Evolutionary conservation across 92 coral and sea anemone genomes (phyloP).

Genomic region (Parazoanthus swiftii): DNA sequence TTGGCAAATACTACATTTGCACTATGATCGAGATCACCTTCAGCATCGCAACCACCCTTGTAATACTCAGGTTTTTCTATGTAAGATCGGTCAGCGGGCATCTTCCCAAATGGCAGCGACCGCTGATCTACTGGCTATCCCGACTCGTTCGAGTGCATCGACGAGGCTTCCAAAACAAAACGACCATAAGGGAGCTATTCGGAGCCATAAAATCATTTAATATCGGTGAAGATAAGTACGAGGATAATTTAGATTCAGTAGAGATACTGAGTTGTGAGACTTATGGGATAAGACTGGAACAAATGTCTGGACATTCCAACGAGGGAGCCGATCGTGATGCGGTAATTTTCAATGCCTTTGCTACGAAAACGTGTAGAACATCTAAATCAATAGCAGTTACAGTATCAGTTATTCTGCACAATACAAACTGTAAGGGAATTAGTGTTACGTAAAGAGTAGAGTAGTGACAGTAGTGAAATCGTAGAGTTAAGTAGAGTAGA

Average conservation of each 20-base stretch:
- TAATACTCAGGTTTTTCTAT: slow-evolving; percentile 16
- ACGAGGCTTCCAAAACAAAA: slow-evolving; percentile 35
- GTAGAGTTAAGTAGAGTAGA: no score
- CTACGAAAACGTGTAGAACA: no score
- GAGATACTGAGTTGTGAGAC: neutral
- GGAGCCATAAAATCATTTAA: slow-evolving; percentile 18
- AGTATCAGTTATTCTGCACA: no score
- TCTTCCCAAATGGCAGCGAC: slow-evolving; percentile 41
- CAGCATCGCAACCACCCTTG: slow-evolving; percentile 30
- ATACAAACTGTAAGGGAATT: no score
- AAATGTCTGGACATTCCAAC: neutral
- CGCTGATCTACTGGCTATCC: slow-evolving; percentile 38
- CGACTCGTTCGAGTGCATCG: slow-evolving; percentile 33
- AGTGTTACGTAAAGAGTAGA: no score
- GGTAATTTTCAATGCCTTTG: neutral
- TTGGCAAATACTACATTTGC: slow-evolving; percentile 41
- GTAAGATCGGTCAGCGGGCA: slow-evolving; percentile 35
- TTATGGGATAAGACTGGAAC: neutral
- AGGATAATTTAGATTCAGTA: neutral
- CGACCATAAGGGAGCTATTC: slow-evolving; percentile 4
- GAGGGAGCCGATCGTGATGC: neutral
- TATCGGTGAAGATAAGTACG: neutral
- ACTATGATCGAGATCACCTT: slow-evolving; percentile 37
- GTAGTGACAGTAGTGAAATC: no score
- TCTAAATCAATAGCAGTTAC: no score